These are phyloP conservation scores for Diabrotica balteata DNA, from an alignment of 2,888 invertebrate species.

Conservation along the genomic window DNA sequence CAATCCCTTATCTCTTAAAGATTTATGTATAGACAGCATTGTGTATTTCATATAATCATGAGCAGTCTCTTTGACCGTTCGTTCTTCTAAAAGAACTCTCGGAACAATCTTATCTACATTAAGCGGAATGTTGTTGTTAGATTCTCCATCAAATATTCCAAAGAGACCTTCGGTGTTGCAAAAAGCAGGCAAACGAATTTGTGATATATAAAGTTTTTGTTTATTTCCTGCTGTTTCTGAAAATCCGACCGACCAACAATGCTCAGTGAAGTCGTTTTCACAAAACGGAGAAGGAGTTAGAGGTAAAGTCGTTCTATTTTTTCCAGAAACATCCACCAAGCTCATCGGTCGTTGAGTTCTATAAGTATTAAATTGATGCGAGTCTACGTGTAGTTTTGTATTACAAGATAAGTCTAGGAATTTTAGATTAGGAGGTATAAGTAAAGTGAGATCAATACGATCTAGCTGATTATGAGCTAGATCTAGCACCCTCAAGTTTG, in stretches of 20 bases:
- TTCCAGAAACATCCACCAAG: conserved; percentile 84
- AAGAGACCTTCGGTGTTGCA: conserved; percentile 83
- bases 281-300: conserved; percentile 62
- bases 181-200: conserved; percentile 79
- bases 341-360: conserved; percentile 81
- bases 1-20: conserved; percentile 76
- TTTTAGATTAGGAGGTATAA: conserved; percentile 83
- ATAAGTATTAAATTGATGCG: conserved; percentile 80
- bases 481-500: conserved; percentile 79
- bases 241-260: conserved; percentile 83
- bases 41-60: conserved; percentile 87
- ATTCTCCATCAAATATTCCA: conserved; percentile 83
- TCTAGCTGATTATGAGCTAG: conserved; percentile 86
- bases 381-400: conserved; percentile 81
- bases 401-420: conserved; percentile 88
- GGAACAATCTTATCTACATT: conserved; percentile 79
- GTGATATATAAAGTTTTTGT: conserved; percentile 77
- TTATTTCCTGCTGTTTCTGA: conserved; percentile 82
- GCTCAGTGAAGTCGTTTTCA: conserved; percentile 68
- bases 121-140: conserved; percentile 72
- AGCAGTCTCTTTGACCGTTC: conserved; percentile 80
- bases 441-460: conserved; percentile 75
- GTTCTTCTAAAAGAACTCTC: conserved; percentile 80
- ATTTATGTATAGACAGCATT: conserved; percentile 79
- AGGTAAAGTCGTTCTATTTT: conserved; percentile 74